Conservation (phyloP, 2,888 invertebrate species). For the Melinaea marsaeus region DNA sequence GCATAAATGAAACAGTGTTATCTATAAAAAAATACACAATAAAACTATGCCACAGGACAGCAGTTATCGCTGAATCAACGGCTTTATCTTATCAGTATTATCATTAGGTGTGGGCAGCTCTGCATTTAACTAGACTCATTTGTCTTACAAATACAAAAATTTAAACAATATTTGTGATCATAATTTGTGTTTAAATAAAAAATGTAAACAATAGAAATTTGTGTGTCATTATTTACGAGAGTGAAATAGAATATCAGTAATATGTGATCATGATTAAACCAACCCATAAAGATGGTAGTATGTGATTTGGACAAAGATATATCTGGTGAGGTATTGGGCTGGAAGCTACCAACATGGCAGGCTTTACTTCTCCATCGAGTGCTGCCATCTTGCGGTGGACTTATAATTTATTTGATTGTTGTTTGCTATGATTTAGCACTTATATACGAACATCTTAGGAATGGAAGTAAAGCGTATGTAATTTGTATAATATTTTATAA, state of each 20-base stretch:
- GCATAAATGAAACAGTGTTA: conserved; percentile 7
- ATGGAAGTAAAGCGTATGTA: conserved; percentile 76
- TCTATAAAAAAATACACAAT: conserved; percentile 18
- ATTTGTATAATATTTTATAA: conserved; percentile 10
- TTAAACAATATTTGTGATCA: conserved; percentile 1
- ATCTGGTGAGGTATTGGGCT: conserved; percentile 63
- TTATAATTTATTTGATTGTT: conserved; percentile 81
- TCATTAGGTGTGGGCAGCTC: conserved; percentile 58
- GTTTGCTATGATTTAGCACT: conserved; percentile 83
- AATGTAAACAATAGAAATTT: not conserved
- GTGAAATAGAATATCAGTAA: conserved; percentile 14
- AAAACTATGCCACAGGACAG: conserved; percentile 42
- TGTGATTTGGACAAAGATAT: conserved; percentile 66
- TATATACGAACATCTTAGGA: conserved; percentile 79
- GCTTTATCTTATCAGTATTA: conserved; percentile 64
- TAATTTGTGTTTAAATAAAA: not conserved
- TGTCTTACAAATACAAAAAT: conserved; percentile 40
- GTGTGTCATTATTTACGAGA: not conserved
- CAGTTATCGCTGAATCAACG: conserved; percentile 55
- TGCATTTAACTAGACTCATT: conserved; percentile 42
- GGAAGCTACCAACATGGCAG: conserved; percentile 66
- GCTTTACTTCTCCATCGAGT: conserved; percentile 63
- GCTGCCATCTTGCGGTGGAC: conserved; percentile 71
- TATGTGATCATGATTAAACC: conserved; percentile 7
- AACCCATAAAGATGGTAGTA: conserved; percentile 54